A percentile compares a stretch with the other conserved stretches of the same genome.
phyloP scores from a whole-genome alignment of 2,113 vertebrate species.

The Indri indri region DNA sequence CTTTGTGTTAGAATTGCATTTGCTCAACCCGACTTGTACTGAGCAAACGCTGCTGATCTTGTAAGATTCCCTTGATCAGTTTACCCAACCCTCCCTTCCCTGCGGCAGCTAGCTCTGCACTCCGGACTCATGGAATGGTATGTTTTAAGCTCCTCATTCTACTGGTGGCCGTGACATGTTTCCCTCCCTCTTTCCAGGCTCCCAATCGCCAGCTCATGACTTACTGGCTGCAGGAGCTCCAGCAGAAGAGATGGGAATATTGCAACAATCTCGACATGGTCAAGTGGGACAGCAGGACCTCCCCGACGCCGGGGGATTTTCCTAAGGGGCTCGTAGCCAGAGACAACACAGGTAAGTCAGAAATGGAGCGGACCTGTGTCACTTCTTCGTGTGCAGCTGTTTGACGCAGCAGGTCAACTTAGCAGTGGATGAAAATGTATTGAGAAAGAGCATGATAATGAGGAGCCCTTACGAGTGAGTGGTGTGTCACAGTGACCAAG shows the following conservation, averaged over 20 bases:
- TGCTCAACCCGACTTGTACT: background rate
- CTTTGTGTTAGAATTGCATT: background rate
- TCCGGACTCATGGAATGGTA: background rate
- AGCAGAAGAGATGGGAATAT: conserved; percentile 98
- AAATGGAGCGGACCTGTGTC: accelerated
- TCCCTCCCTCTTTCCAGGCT: conserved; percentile 83
- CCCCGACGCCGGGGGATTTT: conserved; percentile 83
- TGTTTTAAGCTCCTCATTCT: background rate
- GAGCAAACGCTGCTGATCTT: background rate
- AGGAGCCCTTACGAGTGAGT: background rate
- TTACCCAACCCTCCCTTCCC: background rate
- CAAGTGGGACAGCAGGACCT: conserved; percentile 87
- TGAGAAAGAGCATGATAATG: background rate
- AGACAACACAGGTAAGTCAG: conserved; percentile 88
- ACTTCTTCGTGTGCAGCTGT: accelerated
- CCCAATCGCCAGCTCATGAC: conserved; percentile 93
- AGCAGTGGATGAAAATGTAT: background rate
- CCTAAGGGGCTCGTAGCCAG: conserved; percentile 93
- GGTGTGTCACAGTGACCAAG: accelerated
- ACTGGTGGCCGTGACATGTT: background rate
- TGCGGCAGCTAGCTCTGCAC: background rate
- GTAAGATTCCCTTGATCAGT: background rate
- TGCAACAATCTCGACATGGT: conserved; percentile 87
- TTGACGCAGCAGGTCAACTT: background rate
- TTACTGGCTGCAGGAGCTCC: conserved; percentile 96